phyloP scores from a whole-genome alignment of 37 sponge, comb jelly and placozoan genomes.

The Cladorhizidae sp. region DNA sequence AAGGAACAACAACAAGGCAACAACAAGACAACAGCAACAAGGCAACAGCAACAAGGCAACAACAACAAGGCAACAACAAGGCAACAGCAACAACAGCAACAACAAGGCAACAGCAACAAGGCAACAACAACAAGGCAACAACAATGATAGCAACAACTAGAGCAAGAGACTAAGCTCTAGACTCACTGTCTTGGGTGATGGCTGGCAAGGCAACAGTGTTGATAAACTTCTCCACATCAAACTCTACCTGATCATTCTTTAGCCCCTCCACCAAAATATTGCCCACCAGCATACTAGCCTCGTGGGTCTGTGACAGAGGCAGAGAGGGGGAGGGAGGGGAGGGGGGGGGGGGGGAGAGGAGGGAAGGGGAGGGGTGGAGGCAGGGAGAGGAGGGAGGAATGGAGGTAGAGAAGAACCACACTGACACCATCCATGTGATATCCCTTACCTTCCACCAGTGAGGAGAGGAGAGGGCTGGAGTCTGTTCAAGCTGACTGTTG shows the following conservation, averaged over 20 bases:
- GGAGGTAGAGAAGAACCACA: not conserved
- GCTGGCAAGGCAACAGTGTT: constrained; percentile 40
- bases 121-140: too few species aligned
- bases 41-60: too few species aligned
- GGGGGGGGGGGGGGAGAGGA: too few species aligned
- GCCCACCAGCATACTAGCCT: constrained; percentile 62
- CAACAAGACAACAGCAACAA: too few species aligned
- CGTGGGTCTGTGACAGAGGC: constrained; percentile 40
- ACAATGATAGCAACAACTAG: not conserved
- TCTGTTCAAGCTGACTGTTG: constrained; percentile 47
- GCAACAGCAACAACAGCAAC: too few species aligned
- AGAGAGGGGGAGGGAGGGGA: not conserved
- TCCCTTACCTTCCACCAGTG: constrained; percentile 49
- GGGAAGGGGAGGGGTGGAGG: too few species aligned
- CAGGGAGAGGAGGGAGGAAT: not conserved
- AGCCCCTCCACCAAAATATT: constrained; percentile 25
- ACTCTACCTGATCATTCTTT: constrained; percentile 4
- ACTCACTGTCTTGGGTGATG: constrained; percentile 17
- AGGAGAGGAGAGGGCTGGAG: not conserved
- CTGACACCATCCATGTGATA: not conserved
- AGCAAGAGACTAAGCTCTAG: not conserved
- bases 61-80: too few species aligned
- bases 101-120: too few species aligned
- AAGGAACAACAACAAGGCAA: too few species aligned
- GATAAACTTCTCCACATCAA: constrained; percentile 40